Evolutionary conservation across 2,113 vertebrate species (phyloP).

Genomic region (Trachemys scripta): DNA sequence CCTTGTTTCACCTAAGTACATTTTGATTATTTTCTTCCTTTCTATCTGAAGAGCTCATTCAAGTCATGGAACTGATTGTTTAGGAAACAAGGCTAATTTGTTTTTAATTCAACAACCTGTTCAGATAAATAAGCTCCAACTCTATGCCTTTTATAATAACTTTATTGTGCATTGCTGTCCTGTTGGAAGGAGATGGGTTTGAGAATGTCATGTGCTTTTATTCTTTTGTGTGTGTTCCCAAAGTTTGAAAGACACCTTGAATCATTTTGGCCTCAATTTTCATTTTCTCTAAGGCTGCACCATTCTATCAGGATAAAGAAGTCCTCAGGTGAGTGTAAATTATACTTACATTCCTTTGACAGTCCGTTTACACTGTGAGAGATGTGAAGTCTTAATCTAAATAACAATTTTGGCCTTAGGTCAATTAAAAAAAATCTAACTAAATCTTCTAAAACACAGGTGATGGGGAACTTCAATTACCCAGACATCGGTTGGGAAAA

Average conservation of each 20-base stretch:
- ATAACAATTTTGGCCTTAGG: not conserved
- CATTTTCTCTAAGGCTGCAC: not conserved
- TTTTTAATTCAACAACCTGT: conserved; percentile 24
- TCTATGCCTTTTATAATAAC: not conserved
- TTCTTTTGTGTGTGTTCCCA: not conserved
- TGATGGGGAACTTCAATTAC: not conserved
- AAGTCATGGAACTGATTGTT: conserved; percentile 31
- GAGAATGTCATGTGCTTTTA: not conserved
- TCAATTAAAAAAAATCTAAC: not conserved
- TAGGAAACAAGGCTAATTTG: conserved; percentile 20
- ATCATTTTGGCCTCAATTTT: not conserved
- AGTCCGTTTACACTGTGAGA: not conserved
- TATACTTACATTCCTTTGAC: not conserved
- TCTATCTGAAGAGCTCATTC: conserved; percentile 12
- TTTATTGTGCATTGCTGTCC: not conserved
- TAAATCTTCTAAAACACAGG: not conserved
- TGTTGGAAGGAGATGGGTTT: not conserved
- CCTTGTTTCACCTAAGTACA: conserved; percentile 24
- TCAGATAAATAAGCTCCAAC: not conserved
- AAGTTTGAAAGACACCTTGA: not conserved
- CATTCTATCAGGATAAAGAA: not conserved
- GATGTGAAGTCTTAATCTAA: conserved; percentile 10
- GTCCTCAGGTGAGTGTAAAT: not conserved
- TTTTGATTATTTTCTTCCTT: conserved; percentile 47
- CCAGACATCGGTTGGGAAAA: not conserved